These are phyloP conservation scores for Drosophila virilis DNA, from an alignment of 1,140 invertebrate genomes.

Conservation along the genomic window DNA sequence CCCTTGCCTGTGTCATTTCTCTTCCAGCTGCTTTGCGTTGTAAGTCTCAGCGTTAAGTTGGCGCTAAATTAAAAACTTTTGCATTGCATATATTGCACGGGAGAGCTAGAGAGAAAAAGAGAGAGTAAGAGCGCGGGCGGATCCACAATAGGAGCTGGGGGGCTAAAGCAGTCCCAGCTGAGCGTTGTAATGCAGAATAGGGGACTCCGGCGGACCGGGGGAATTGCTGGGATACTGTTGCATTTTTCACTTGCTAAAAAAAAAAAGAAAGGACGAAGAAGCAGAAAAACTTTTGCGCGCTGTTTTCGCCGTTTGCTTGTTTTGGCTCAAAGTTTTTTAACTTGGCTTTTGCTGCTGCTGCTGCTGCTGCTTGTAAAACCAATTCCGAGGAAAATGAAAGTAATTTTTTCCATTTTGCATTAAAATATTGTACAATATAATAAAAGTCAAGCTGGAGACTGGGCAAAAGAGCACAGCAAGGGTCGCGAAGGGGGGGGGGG, in stretches of 20 bases:
- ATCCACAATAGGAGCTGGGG: too few relatives aligned
- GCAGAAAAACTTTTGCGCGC: slow-evolving; percentile 54
- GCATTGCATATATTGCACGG: slow-evolving; percentile 77
- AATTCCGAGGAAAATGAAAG: slow-evolving; percentile 80
- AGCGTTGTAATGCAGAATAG: slow-evolving; percentile 50
- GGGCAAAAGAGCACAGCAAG: not conserved
- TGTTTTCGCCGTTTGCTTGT: slow-evolving; percentile 58
- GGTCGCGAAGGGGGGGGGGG: not conserved
- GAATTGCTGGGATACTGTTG: slow-evolving; percentile 35
- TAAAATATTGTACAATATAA: slow-evolving; percentile 67
- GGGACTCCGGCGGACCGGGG: not conserved
- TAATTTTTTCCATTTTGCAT: slow-evolving; percentile 79
- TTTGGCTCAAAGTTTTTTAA: slow-evolving; percentile 56
- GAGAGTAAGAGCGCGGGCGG: not conserved
- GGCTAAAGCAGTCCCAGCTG: slow-evolving; percentile 27
- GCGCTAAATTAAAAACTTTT: slow-evolving; percentile 82
- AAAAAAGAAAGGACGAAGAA: not conserved
- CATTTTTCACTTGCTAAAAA: slow-evolving; percentile 65
- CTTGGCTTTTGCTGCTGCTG: slow-evolving; percentile 53
- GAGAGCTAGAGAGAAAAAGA: slow-evolving; percentile 51
- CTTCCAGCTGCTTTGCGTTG: slow-evolving; percentile 76
- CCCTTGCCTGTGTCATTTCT: slow-evolving; percentile 46
- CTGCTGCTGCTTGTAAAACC: slow-evolving; percentile 71
- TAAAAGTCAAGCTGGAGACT: slow-evolving; percentile 52
- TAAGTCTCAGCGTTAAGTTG: slow-evolving; percentile 77